phyloP scores from a whole-genome alignment of 2,113 vertebrate species.

The Carassius auratus region DNA sequence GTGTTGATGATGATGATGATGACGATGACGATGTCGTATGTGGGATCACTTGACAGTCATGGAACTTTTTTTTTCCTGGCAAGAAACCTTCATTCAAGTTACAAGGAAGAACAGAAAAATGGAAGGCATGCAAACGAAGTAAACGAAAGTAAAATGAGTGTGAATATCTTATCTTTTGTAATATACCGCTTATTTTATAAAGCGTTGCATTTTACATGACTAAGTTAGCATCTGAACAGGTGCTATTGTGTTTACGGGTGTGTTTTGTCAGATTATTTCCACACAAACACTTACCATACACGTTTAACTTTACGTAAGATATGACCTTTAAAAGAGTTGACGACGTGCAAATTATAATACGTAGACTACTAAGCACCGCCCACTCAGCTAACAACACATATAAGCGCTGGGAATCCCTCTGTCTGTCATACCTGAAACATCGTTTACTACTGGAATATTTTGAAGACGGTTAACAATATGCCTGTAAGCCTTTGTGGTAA shows the following conservation, averaged over 20 bases:
- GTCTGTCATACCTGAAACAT: neutral
- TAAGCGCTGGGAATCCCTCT: neutral
- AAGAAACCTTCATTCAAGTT: neutral
- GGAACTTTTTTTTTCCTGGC: neutral
- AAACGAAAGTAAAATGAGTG: neutral
- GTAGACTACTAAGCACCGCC: conserved; percentile 5
- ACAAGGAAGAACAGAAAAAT: neutral
- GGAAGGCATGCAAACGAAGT: neutral
- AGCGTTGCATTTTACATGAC: neutral
- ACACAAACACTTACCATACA: conserved; percentile 1
- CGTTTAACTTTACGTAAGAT: neutral
- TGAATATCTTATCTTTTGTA: neutral
- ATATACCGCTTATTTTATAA: neutral
- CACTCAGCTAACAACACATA: neutral
- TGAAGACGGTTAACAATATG: conserved; percentile 66
- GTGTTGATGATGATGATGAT: neutral
- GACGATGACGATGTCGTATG: neutral
- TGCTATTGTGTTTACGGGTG: neutral
- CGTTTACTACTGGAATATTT: neutral
- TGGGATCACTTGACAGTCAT: neutral
- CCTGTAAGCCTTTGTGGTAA: conserved; percentile 80
- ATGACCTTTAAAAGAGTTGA: neutral
- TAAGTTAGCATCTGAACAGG: neutral
- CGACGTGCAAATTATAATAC: neutral
- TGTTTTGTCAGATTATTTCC: conserved; percentile 8